Evolutionary conservation across 2,113 vertebrate species (phyloP).

Genomic region (Stercorarius parasiticus): DNA sequence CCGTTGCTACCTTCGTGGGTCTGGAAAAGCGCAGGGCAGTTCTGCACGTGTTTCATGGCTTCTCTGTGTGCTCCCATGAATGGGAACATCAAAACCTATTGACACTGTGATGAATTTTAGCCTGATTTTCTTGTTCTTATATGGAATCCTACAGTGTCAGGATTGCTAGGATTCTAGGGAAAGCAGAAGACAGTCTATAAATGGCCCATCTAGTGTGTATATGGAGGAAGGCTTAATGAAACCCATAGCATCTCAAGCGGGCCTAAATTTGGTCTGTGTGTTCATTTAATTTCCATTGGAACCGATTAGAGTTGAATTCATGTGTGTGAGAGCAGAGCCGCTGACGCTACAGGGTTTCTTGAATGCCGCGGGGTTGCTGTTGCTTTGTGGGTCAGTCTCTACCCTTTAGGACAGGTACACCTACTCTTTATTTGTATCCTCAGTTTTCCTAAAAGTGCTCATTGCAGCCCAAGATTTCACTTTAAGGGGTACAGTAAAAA

Average conservation of each 20-base stretch:
- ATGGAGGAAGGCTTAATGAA: background rate
- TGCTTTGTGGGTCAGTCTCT: background rate
- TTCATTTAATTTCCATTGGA: background rate
- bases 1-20: background rate
- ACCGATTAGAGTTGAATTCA: background rate
- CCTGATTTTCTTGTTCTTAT: background rate
- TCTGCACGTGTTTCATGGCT: background rate
- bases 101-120: background rate
- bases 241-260: background rate
- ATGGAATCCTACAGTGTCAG: background rate
- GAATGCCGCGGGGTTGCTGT: background rate
- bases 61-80: background rate
- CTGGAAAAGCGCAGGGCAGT: background rate
- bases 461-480: no score
- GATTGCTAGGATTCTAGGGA: background rate
- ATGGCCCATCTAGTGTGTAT: background rate
- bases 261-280: background rate
- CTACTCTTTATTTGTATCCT: background rate
- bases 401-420: background rate
- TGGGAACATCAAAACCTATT: background rate
- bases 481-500: background rate
- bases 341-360: background rate
- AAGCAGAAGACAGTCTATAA: background rate
- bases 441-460: background rate
- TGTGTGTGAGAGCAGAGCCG: background rate